Evolutionary conservation across 37 sponge, comb jelly and placozoan genomes (phyloP).

Genomic region (Aphrocallistes beatrix): DNA sequence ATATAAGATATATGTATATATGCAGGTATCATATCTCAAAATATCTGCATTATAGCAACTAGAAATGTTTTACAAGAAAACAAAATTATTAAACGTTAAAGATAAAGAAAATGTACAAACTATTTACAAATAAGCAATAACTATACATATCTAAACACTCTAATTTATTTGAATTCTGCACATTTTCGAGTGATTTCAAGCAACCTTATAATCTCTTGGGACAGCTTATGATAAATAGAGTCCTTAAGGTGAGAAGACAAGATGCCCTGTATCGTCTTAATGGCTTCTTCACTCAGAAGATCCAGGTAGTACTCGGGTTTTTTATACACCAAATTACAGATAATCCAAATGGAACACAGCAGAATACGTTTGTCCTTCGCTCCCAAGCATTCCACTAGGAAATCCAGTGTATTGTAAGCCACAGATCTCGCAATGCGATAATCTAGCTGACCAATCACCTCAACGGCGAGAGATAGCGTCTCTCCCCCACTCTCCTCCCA

Average conservation of each 20-base stretch:
- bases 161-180: neutral
- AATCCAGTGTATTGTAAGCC: neutral
- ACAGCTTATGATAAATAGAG: neutral
- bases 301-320: neutral
- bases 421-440: neutral
- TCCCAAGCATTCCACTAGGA: neutral
- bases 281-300: neutral
- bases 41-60: no score
- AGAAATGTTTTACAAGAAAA: no score
- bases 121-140: no score
- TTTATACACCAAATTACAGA: neutral
- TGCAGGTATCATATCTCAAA: no score
- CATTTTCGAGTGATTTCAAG: neutral
- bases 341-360: neutral
- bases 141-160: no score
- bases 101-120: no score
- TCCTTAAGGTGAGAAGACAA: neutral
- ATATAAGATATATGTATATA: no score
- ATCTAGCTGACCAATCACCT: neutral
- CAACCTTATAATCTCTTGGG: neutral
- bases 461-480: neutral
- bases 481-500: neutral
- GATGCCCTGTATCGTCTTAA: neutral
- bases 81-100: no score
- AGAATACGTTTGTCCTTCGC: neutral